phyloP scores from a whole-genome alignment of 2,888 invertebrate genomes.

The Synanthedon vespiformis region DNA sequence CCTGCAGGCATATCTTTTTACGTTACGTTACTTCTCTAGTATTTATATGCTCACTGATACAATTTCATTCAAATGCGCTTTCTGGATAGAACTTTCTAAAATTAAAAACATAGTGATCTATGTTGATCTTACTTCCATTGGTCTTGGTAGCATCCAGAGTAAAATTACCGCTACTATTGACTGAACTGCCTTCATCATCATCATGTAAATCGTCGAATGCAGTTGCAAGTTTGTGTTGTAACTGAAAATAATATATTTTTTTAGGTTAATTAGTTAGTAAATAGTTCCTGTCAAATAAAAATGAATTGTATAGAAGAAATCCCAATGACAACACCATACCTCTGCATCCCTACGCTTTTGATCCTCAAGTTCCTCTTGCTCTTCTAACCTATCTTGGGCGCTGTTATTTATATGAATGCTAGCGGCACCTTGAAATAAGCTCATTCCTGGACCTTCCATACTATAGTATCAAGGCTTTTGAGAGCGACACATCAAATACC shows the following conservation, averaged over 20 bases:
- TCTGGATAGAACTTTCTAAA: neutral
- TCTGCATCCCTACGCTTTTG: slow-evolving; percentile 75
- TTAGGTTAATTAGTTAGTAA: neutral
- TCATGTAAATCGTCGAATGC: slow-evolving; percentile 78
- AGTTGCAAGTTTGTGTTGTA: slow-evolving; percentile 73
- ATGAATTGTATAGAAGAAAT: too few species aligned
- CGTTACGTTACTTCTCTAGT: too few species aligned
- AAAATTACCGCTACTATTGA: slow-evolving; percentile 67
- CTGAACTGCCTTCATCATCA: slow-evolving; percentile 75
- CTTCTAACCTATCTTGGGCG: slow-evolving; percentile 73
- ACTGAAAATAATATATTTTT: slow-evolving; percentile 44
- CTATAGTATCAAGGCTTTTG: too few species aligned
- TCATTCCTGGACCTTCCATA: slow-evolving; percentile 76
- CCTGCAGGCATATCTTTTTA: too few species aligned
- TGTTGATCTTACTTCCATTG: slow-evolving; percentile 30
- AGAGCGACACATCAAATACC: too few species aligned
- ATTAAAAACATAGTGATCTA: neutral
- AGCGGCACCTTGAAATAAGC: slow-evolving; percentile 77
- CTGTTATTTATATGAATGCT: slow-evolving; percentile 75
- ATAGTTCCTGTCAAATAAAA: neutral
- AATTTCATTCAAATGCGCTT: too few species aligned
- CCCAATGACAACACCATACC: slow-evolving; percentile 35
- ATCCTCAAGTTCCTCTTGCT: slow-evolving; percentile 78
- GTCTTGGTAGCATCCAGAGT: slow-evolving; percentile 42
- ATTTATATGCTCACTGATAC: too few species aligned